A percentile compares a stretch with the other conserved stretches of the same genome.
These are phyloP conservation scores for Chaetodon trifascialis DNA, from an alignment of 2,113 vertebrate species.

Conservation along the genomic window DNA sequence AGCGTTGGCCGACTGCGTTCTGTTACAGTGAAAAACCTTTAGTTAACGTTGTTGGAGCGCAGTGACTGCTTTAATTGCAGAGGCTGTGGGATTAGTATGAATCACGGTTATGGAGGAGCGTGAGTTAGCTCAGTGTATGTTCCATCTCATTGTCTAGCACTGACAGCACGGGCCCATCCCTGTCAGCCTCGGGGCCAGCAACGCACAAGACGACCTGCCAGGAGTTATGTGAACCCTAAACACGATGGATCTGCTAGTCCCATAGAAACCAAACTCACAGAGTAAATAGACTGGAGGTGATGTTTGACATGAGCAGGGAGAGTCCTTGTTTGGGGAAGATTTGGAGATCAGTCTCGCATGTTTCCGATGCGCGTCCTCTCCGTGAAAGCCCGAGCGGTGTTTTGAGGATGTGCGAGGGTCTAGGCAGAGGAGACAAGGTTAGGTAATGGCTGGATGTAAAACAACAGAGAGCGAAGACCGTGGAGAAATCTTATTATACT, in stretches of 20 bases:
- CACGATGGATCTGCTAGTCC: slow-evolving; percentile 56
- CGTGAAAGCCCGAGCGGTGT: slow-evolving; percentile 20
- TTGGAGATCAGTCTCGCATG: slow-evolving; percentile 55
- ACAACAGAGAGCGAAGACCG: slow-evolving; percentile 56
- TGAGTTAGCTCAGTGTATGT: slow-evolving; percentile 46
- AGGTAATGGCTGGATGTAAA: slow-evolving; percentile 72
- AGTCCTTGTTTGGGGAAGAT: slow-evolving; percentile 59
- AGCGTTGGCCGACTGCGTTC: slow-evolving; percentile 38
- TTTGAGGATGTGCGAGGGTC: slow-evolving; percentile 51
- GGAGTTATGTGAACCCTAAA: slow-evolving; percentile 70
- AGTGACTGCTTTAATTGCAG: slow-evolving; percentile 66
- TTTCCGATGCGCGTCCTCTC: slow-evolving; percentile 47
- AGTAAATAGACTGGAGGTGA: slow-evolving; percentile 78
- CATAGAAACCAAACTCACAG: slow-evolving; percentile 76
- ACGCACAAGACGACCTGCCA: slow-evolving; percentile 60
- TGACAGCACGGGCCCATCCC: slow-evolving; percentile 77
- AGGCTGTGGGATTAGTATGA: slow-evolving; percentile 65
- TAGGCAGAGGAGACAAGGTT: slow-evolving; percentile 64
- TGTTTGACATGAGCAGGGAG: slow-evolving; percentile 67
- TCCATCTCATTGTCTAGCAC: slow-evolving; percentile 54
- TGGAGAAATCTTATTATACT: slow-evolving; percentile 47
- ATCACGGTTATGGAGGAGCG: slow-evolving; percentile 48
- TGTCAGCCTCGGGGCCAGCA: slow-evolving; percentile 65
- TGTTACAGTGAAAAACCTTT: slow-evolving; percentile 57
- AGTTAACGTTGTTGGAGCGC: slow-evolving; percentile 45